Base-by-base conservation (phyloP, 1,140 invertebrate species). In the Zaprionus ornatus region DNA sequence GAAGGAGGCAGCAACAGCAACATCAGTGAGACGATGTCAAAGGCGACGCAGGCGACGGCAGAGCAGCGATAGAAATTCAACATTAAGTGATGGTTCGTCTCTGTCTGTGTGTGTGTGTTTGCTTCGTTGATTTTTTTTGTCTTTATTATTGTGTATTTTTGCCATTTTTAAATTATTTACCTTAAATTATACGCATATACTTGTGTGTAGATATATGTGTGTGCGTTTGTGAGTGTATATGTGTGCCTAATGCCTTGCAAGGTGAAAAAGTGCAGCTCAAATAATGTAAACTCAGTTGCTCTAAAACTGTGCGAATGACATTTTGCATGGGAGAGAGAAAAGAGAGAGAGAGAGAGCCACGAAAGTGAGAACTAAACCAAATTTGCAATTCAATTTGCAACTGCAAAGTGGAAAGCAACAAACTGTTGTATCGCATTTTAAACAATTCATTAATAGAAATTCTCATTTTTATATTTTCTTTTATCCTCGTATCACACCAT, bases 1-100 rank as follows among this genome's bases (percentile, higher is more conserved):
- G 60, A 61, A 29, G 63, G 55, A 25, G 19, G 62, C 57, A 17
- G 7, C n/a, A 45, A 37, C 35, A 37, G 35, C 35, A 37, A 4
- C 35, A 15, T 6, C n/a, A 21, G 62, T 54, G 1, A 62, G 27
- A 29, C 66, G 45, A 50, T 67, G 35, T 2, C 73, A 75, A 19
- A 35, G 32, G 32, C 60, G 45, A 32, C 71, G 57, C 17, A 50
- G 50, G 32, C 71, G 60, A 42, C 57, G 52, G 21, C 32, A 74
- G 40, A 71, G 42, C 67, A 88, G 74, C 54, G 84, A 74, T 65
- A 87, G 84, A 64, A 76, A 70, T 42, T 83, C 83, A 65, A 77
- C 70, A 42, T 88, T 85, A 75, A 87, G 83, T 62, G 83, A 87
- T 42, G 83, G 83, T 87, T 40, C 37, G 63, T 54, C 21, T 65